These are phyloP conservation scores for Druon quercuslanigerum DNA, from an alignment of 1,140 invertebrate species.

Conservation along the genomic window DNA sequence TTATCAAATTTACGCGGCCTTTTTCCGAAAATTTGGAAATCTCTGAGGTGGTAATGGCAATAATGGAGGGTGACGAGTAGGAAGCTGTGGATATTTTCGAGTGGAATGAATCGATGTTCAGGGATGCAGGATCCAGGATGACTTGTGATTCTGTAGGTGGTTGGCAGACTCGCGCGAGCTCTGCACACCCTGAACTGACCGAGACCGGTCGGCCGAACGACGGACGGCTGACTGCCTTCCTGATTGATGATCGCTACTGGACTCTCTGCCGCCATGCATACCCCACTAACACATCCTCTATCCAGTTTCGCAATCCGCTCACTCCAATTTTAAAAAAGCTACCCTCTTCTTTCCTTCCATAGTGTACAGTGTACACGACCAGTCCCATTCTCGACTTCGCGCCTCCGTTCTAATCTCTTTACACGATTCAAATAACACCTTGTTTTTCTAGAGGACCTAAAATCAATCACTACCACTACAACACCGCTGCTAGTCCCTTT, in stretches of 20 bases:
- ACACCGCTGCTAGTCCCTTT: not conserved
- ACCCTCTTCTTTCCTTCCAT: slow-evolving; percentile 42
- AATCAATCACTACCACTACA: not conserved
- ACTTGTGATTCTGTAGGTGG: slow-evolving; percentile 52
- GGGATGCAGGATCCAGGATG: slow-evolving; percentile 47
- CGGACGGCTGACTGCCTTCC: slow-evolving; percentile 72
- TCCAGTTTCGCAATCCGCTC: slow-evolving; percentile 38
- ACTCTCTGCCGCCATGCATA: slow-evolving; percentile 70
- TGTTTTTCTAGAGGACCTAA: slow-evolving; percentile 31
- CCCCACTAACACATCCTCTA: slow-evolving; percentile 60
- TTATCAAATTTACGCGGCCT: too few species aligned
- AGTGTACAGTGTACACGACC: slow-evolving; percentile 32
- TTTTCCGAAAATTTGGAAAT: not conserved
- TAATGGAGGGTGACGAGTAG: not conserved
- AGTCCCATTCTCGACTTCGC: slow-evolving; percentile 54
- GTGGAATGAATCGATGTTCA: slow-evolving; percentile 36
- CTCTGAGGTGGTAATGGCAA: not conserved
- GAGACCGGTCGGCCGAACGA: slow-evolving; percentile 66
- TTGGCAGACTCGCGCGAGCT: slow-evolving; percentile 49
- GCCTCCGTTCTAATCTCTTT: slow-evolving; percentile 51
- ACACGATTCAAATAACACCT: slow-evolving; percentile 45
- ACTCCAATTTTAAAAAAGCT: slow-evolving; percentile 30
- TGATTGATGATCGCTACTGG: slow-evolving; percentile 74
- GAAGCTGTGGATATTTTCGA: not conserved
- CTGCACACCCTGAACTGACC: slow-evolving; percentile 58